A percentile compares a stretch with the other conserved stretches of the same genome.
Evolutionary conservation across 2,888 invertebrate species (phyloP).

Genomic region (Bhutanitis thaidina): DNA sequence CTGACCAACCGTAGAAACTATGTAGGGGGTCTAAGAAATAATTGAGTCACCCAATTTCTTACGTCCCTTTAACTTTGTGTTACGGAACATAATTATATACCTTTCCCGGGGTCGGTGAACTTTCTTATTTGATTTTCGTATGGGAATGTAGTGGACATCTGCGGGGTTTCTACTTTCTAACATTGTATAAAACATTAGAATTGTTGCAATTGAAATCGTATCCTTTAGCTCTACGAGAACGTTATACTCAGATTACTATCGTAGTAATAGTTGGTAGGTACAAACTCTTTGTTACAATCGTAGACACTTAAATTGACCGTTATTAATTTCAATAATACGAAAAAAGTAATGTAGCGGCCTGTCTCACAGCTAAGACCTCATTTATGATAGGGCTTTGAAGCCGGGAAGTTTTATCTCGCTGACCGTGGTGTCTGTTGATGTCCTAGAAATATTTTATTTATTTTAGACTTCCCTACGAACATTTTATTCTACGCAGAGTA

Average conservation of each 20-base stretch:
- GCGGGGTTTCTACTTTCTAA: conserved; percentile 57
- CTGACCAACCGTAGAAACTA: conserved; percentile 69
- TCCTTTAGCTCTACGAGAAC: neutral
- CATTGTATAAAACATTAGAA: conserved; percentile 35
- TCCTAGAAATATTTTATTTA: no score
- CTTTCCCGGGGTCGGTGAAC: conserved; percentile 68
- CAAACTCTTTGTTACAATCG: no score
- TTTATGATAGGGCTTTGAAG: no score
- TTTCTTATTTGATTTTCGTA: conserved; percentile 52
- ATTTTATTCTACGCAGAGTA: no score
- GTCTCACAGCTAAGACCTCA: no score
- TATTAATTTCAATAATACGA: neutral
- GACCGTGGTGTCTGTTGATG: no score
- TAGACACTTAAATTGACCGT: conserved; percentile 15
- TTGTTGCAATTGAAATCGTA: conserved; percentile 28
- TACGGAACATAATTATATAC: conserved; percentile 66
- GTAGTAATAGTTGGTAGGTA: neutral
- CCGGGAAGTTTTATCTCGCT: no score
- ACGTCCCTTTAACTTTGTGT: conserved; percentile 52
- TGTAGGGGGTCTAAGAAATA: conserved; percentile 59
- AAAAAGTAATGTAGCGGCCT: no score
- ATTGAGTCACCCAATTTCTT: conserved; percentile 72
- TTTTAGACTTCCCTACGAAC: no score
- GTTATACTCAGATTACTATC: conserved; percentile 10
- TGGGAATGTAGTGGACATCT: conserved; percentile 65